Percentiles rank a stretch among this genome's conserved stretches.
These are phyloP conservation scores for Hecatera dysodea DNA, from an alignment of 2,888 invertebrate species.

Conservation along the genomic window DNA sequence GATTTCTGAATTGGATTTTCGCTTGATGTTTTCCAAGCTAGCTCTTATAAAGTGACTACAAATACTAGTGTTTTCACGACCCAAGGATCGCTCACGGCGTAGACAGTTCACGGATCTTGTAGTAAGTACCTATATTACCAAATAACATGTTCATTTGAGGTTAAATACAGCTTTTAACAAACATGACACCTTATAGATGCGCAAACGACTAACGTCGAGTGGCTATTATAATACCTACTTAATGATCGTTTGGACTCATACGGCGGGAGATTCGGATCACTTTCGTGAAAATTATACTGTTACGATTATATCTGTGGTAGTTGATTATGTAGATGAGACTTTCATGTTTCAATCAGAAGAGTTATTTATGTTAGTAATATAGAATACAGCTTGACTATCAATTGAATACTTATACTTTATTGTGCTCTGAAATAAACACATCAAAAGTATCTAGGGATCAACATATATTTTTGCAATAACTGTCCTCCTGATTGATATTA, in stretches of 20 bases:
- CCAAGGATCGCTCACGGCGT: too few relatives aligned
- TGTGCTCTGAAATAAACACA: too few relatives aligned
- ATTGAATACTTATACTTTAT: too few relatives aligned
- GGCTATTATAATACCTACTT: not conserved
- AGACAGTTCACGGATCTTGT: too few relatives aligned
- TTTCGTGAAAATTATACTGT: conserved; percentile 21
- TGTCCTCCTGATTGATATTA: too few relatives aligned
- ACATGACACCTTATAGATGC: not conserved
- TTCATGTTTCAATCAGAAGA: too few relatives aligned
- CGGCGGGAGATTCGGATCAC: conserved; percentile 15
- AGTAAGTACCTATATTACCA: not conserved
- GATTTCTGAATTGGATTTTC: not conserved
- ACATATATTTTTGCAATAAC: too few relatives aligned
- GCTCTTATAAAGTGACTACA: too few relatives aligned
- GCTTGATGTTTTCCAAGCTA: not conserved
- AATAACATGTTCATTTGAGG: conserved; percentile 1
- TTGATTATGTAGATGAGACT: conserved; percentile 8
- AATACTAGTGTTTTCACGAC: too few relatives aligned
- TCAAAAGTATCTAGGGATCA: too few relatives aligned
- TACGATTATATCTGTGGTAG: not conserved
- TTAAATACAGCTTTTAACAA: not conserved
- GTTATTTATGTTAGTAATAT: too few relatives aligned
- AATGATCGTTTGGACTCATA: conserved; percentile 24
- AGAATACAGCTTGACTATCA: too few relatives aligned
- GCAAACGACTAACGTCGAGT: not conserved